A percentile compares a stretch with the other conserved stretches of the same genome.
These are phyloP conservation scores for Uropsilus gracilis DNA, from an alignment of 2,113 vertebrate species.

Conservation along the genomic window DNA sequence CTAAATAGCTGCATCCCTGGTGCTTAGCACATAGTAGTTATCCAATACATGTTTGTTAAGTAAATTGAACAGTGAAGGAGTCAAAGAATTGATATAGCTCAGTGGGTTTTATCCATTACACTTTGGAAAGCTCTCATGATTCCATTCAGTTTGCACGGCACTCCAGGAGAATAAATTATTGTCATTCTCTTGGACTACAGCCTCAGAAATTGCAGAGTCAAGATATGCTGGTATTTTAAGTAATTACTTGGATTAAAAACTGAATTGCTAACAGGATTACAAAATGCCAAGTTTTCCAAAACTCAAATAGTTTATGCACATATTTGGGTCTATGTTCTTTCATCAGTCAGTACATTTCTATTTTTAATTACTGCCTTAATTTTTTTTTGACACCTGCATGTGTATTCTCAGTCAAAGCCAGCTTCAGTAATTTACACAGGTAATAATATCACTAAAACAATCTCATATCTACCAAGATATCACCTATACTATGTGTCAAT, in stretches of 20 bases:
- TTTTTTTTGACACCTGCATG: slow-evolving; percentile 71
- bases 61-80: not conserved
- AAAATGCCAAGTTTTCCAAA: slow-evolving; percentile 74
- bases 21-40: not conserved
- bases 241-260: slow-evolving; percentile 73
- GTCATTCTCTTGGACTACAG: slow-evolving; percentile 66
- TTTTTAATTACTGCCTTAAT: slow-evolving; percentile 72
- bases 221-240: slow-evolving; percentile 71
- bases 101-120: slow-evolving; percentile 25
- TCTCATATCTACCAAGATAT: not conserved
- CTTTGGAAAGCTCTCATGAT: slow-evolving; percentile 66
- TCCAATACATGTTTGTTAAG: not conserved
- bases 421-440: slow-evolving; percentile 56
- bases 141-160: slow-evolving; percentile 46
- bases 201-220: slow-evolving; percentile 75
- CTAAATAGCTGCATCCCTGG: not conserved
- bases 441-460: slow-evolving; percentile 48
- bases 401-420: slow-evolving; percentile 64
- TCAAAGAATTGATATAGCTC: not conserved
- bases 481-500: not conserved
- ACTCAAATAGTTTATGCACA: slow-evolving; percentile 61
- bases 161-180: slow-evolving; percentile 62
- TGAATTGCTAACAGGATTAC: slow-evolving; percentile 75
- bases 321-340: slow-evolving; percentile 66
- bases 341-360: slow-evolving; percentile 73